Conservation (phyloP, 2,797 vertebrate species). For the Acanthurus lineatus region DNA sequence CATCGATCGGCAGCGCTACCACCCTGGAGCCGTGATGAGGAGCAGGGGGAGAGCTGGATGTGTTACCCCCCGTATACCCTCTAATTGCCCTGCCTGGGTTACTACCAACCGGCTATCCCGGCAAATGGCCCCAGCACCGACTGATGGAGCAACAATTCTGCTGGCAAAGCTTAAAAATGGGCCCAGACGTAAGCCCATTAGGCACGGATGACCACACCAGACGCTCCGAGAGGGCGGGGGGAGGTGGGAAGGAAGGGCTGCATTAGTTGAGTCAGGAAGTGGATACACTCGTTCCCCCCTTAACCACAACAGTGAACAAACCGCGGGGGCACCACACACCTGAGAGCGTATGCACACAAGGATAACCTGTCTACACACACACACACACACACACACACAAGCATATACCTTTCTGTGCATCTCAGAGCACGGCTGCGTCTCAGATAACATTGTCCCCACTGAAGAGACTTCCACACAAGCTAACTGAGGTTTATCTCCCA, state of each 20-base stretch:
- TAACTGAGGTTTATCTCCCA: slow-evolving; percentile 80
- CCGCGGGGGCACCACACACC: slow-evolving; percentile 53
- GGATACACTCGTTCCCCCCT: slow-evolving; percentile 26
- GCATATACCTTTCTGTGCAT: slow-evolving; percentile 59
- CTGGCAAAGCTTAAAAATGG: slow-evolving; percentile 67
- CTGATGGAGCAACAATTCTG: slow-evolving; percentile 66
- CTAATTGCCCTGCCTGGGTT: slow-evolving; percentile 79
- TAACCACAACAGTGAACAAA: slow-evolving; percentile 71
- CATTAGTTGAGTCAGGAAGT: slow-evolving; percentile 72
- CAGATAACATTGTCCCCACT: slow-evolving; percentile 74
- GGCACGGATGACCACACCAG: slow-evolving; percentile 69
- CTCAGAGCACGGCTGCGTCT: slow-evolving; percentile 65
- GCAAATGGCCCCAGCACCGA: slow-evolving; percentile 54
- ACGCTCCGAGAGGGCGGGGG: slow-evolving; percentile 27
- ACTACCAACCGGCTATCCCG: slow-evolving; percentile 47
- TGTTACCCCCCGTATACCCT: slow-evolving; percentile 70
- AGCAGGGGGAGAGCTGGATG: slow-evolving; percentile 57
- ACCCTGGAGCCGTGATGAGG: slow-evolving; percentile 58
- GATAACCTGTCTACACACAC: slow-evolving; percentile 31
- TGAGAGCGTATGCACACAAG: slow-evolving; percentile 35
- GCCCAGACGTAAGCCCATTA: slow-evolving; percentile 63
- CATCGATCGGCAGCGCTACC: slow-evolving; percentile 70
- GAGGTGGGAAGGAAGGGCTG: slow-evolving; percentile 36
- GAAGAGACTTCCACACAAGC: slow-evolving; percentile 80
- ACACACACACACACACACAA: slow-evolving; percentile 40